Percentiles rank a stretch among this genome's conserved stretches.
These are phyloP conservation scores for Sebastes cheni DNA, from an alignment of 2,797 vertebrate species.

Conservation along the genomic window DNA sequence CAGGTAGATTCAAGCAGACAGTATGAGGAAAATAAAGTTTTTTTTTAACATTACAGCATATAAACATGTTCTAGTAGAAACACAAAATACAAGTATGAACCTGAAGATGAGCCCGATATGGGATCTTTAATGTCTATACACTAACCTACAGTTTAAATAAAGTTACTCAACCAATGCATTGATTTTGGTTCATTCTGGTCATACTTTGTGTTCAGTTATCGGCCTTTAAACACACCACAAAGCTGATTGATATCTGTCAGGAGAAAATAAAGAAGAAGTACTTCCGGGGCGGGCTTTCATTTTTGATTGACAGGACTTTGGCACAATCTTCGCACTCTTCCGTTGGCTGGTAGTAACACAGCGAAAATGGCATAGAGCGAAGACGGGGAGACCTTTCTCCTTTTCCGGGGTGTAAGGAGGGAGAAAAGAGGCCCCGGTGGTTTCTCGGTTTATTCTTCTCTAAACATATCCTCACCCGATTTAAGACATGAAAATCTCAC, in stretches of 20 bases:
- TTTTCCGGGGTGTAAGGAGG: neutral
- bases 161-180: neutral
- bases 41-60: no score
- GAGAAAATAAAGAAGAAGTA: no score
- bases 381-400: constrained; percentile 44
- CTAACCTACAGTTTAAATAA: neutral
- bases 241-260: neutral
- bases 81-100: no score
- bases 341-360: constrained; percentile 40
- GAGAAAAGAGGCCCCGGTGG: neutral
- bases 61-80: no score
- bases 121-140: neutral
- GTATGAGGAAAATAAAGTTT: no score
- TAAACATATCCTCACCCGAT: neutral
- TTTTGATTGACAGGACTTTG: constrained; percentile 58
- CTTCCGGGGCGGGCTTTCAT: constrained; percentile 60
- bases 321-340: constrained; percentile 14
- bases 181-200: neutral
- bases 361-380: constrained; percentile 75
- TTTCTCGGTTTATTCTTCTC: neutral
- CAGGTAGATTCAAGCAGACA: no score
- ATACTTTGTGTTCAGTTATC: rapidly evolving
- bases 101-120: no score
- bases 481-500: no score
- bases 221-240: neutral